phyloP scores from a whole-genome alignment of 2,888 invertebrate genomes.

The Dynastes maya region DNA sequence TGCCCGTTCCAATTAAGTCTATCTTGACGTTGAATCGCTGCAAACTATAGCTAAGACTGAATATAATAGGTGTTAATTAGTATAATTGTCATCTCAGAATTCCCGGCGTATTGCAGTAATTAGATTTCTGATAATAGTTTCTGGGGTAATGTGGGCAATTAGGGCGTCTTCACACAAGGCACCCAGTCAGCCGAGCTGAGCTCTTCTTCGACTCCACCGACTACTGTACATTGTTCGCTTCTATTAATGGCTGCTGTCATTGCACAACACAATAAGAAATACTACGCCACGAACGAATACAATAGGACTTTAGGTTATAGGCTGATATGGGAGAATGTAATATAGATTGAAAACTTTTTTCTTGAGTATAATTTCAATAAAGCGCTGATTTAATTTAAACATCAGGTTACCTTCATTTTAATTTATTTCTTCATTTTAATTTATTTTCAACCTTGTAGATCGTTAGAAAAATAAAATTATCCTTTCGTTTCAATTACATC shows the following conservation, averaged over 20 bases:
- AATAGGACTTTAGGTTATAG: neutral
- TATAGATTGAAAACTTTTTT: neutral
- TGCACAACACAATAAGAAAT: slow-evolving; percentile 6
- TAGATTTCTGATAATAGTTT: slow-evolving; percentile 69
- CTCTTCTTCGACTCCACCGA: slow-evolving; percentile 4
- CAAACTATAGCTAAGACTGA: slow-evolving; percentile 62
- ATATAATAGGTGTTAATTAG: slow-evolving; percentile 70
- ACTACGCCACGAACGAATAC: neutral
- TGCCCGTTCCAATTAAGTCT: slow-evolving; percentile 64
- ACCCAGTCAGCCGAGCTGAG: slow-evolving; percentile 6
- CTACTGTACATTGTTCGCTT: slow-evolving; percentile 7
- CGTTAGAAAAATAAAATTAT: no score
- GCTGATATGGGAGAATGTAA: neutral
- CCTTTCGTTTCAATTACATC: no score
- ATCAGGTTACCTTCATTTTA: neutral
- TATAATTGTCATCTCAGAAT: slow-evolving; percentile 69
- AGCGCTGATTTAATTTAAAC: neutral
- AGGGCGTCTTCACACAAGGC: slow-evolving; percentile 57
- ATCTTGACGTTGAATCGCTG: slow-evolving; percentile 65
- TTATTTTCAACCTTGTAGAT: no score
- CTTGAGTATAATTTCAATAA: neutral
- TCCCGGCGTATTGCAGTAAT: slow-evolving; percentile 69
- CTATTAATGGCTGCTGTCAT: slow-evolving; percentile 1
- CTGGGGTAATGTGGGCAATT: slow-evolving; percentile 67
- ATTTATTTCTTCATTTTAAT: no score